Conservation (phyloP, 2,797 vertebrate genomes). For the Muscicapa striata region DNA sequence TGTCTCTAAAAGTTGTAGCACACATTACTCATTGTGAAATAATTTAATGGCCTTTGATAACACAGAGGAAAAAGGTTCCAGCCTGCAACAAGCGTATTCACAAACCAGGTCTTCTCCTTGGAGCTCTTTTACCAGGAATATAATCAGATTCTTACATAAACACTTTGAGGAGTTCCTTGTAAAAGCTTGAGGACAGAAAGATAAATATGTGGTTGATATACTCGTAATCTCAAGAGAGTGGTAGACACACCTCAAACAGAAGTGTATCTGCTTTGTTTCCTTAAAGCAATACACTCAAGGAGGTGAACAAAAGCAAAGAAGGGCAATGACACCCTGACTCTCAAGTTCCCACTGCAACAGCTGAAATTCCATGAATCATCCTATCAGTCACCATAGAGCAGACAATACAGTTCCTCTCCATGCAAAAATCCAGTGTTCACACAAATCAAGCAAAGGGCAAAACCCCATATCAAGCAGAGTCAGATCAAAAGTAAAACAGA, state of each 20-base stretch:
- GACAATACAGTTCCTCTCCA: neutral
- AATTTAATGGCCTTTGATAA: neutral
- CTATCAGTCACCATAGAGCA: conserved; percentile 17
- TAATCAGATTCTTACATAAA: neutral
- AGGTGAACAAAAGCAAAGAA: neutral
- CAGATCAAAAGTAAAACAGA: neutral
- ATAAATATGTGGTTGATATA: neutral
- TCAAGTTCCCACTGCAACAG: neutral
- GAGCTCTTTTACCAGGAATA: neutral
- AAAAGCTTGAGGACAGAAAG: neutral
- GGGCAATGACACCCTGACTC: neutral
- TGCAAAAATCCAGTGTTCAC: neutral
- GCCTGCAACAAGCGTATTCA: neutral
- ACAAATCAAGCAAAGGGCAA: neutral
- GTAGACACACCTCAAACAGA: neutral
- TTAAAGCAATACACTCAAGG: neutral
- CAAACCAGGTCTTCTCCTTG: neutral
- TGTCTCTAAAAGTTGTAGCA: neutral
- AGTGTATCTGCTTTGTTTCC: neutral
- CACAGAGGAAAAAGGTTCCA: neutral
- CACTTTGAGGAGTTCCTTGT: neutral
- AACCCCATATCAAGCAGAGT: neutral
- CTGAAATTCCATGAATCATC: conserved; percentile 30
- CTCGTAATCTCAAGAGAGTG: neutral
- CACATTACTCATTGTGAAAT: neutral